Percentiles rank a stretch among this genome's conserved stretches.
phyloP scores from a whole-genome alignment of 2,888 invertebrate genomes.

The Mesorhabditis sp. region DNA sequence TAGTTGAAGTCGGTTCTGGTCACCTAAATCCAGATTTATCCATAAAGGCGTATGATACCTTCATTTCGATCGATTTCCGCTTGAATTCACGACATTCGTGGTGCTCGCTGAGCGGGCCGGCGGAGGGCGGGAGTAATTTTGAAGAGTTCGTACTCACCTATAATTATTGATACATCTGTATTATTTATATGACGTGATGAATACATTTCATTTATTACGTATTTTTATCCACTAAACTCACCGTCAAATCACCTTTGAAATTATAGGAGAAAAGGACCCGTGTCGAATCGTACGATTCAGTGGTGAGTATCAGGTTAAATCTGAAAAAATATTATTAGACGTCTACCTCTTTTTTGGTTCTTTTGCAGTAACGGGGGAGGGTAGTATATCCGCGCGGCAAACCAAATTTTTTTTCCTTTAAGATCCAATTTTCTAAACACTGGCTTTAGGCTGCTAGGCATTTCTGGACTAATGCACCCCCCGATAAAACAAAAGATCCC shows the following conservation, averaged over 20 bases:
- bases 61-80: background rate
- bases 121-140: background rate
- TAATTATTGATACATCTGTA: background rate
- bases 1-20: background rate
- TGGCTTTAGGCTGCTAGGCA: too few species aligned
- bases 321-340: background rate
- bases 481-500: background rate
- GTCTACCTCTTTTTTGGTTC: background rate
- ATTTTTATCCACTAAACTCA: background rate
- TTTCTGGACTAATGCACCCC: too few species aligned
- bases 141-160: constrained; percentile 1
- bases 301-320: background rate
- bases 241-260: background rate
- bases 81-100: background rate
- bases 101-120: background rate
- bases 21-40: background rate
- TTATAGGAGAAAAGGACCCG: background rate
- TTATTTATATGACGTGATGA: background rate
- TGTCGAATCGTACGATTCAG: constrained; percentile 1
- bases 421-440: background rate
- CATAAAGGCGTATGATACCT: background rate
- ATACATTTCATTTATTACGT: background rate
- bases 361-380: too few species aligned
- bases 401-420: too few species aligned
- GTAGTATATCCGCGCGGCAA: too few species aligned